Conservation (phyloP, 2,888 invertebrate species). For the Caenorhabditis sp. region DNA sequence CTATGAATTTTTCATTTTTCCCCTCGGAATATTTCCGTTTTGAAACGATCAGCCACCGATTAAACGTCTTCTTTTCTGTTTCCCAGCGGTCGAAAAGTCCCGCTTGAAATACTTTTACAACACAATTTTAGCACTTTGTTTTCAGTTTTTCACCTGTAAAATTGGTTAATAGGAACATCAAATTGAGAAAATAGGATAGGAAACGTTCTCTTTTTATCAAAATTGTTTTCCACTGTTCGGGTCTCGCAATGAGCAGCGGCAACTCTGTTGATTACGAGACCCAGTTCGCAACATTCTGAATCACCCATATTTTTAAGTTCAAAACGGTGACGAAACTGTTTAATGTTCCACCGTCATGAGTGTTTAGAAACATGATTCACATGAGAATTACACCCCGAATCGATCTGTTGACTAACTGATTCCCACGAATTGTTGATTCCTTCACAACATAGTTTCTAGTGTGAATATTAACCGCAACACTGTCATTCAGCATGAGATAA, state of each 20-base stretch:
- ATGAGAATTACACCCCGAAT: neutral
- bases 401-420: neutral
- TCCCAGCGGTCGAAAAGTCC: constrained; percentile 7
- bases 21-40: neutral
- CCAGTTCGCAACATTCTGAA: neutral
- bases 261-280: neutral
- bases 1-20: constrained; percentile 7
- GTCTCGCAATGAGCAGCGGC: no score
- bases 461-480: neutral
- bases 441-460: neutral
- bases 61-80: neutral
- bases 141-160: neutral
- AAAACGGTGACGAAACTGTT: neutral
- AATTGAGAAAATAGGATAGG: neutral
- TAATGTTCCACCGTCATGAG: neutral
- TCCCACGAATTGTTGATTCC: neutral
- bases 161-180: neutral
- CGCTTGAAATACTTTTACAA: constrained; percentile 2
- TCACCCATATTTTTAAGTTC: neutral
- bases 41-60: constrained; percentile 5
- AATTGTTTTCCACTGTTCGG: no score
- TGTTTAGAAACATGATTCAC: neutral
- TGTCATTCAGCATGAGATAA: neutral
- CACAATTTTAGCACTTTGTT: constrained; percentile 1
- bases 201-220: no score